Evolutionary conservation across 2,797 vertebrate genomes (phyloP).

Genomic region (Enteromius thamalakanensis): DNA sequence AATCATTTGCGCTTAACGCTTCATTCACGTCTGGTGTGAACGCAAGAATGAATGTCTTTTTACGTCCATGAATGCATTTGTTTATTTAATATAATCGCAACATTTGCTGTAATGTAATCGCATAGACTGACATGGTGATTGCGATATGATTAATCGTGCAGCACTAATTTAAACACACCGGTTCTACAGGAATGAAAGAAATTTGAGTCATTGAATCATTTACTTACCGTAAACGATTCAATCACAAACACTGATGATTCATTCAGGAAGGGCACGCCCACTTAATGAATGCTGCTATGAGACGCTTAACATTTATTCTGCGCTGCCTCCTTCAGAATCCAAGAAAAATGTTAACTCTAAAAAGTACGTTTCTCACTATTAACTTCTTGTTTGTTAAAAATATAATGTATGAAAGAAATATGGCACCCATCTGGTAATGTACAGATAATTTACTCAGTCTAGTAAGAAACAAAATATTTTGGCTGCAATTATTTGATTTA

Average conservation of each 20-base stretch:
- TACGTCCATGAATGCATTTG: too few relatives aligned
- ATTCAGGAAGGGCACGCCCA: not conserved
- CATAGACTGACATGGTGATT: too few relatives aligned
- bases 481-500: not conserved
- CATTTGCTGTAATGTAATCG: too few relatives aligned
- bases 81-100: too few relatives aligned
- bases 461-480: not conserved
- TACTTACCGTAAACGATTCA: not conserved
- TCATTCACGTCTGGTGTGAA: too few relatives aligned
- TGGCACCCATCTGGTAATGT: not conserved
- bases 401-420: not conserved
- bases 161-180: not conserved
- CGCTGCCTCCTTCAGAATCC: not conserved
- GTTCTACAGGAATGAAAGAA: not conserved
- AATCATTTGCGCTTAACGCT: too few relatives aligned
- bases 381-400: not conserved
- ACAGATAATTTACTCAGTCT: too few relatives aligned
- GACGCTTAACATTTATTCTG: not conserved
- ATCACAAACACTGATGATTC: not conserved
- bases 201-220: not conserved
- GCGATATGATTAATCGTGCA: too few relatives aligned
- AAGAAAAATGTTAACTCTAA: not conserved
- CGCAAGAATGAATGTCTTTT: too few relatives aligned
- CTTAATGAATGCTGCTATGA: not conserved
- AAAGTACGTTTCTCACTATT: not conserved